Base-by-base conservation (phyloP, 64 coral and sea anemone genomes). In the Montipora efflorescens region DNA sequence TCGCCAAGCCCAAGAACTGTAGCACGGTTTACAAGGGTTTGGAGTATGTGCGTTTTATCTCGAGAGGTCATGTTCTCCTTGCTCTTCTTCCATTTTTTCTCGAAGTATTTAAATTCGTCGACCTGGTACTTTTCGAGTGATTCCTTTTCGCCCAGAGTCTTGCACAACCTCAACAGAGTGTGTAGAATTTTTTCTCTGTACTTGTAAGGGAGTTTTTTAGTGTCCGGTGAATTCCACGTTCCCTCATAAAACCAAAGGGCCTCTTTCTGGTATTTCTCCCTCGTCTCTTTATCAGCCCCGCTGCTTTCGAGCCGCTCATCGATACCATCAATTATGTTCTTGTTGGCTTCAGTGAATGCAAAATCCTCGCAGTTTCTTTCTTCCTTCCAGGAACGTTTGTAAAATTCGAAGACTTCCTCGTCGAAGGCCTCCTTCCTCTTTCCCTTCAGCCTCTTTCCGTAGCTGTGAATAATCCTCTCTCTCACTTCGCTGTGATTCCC, bases 181-280 rank as follows among this genome's bases (percentile, higher is more conserved):
- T 70, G 3, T 48, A 86, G 7, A 51, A 86, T 71, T 0, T 21
- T 8, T 1, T 86, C 82, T 86, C 82, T 86, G 0, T 49, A 4
- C 9, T 10, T 7, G 8, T 72, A 45, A 21, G 82, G 82, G 4
- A 86, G 47, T 16, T 51, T 86, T 20, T 71, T 72, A 12, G 66
- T 86, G 46, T 86, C 82, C 0, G 82, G 82, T 15, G 82, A 86
- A 48, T 86, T 86, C 82, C 82, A 86, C 12, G 64, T 66, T 18
- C 47, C 47, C 47, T 86, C 62, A 18, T 86, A 86, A 21, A 86
- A 86, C 62, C 43, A 86, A 51, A 86, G 66, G 22, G 82, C 82
- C 50, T 86, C 80, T 7, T 10, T 36, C 23, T 64, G 23, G 21
- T 82, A 82, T 44, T 62, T 82, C 16, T 45, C 18, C 25, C 23